These are phyloP conservation scores for Melieria crassipennis DNA, from an alignment of 2,888 invertebrate species.

Conservation along the genomic window DNA sequence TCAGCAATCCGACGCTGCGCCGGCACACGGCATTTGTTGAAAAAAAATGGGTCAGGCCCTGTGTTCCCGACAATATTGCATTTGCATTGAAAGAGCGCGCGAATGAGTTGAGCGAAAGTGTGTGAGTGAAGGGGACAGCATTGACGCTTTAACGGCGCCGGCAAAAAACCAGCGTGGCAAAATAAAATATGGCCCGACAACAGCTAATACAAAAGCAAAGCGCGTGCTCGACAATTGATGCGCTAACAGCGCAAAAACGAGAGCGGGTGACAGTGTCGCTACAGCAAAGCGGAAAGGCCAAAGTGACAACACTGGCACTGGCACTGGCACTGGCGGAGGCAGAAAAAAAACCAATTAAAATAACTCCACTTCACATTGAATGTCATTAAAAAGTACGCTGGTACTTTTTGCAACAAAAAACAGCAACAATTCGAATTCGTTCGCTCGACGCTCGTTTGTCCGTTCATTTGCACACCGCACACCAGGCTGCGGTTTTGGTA, in stretches of 20 bases:
- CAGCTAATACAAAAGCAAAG: too few species aligned
- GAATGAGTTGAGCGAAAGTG: too few species aligned
- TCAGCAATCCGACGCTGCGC: too few species aligned
- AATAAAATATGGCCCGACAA: too few species aligned
- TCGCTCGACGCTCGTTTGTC: not conserved
- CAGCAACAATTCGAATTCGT: not conserved
- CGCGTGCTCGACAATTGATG: too few species aligned
- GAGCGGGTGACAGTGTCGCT: too few species aligned
- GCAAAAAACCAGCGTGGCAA: too few species aligned
- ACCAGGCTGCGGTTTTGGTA: slow-evolving; percentile 24
- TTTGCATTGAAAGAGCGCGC: not conserved
- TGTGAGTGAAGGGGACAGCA: too few species aligned
- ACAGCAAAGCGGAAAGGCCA: too few species aligned
- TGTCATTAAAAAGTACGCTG: slow-evolving; percentile 14
- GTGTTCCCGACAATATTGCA: not conserved
- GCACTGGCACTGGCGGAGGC: slow-evolving; percentile 4
- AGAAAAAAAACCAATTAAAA: slow-evolving; percentile 31
- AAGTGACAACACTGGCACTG: not conserved
- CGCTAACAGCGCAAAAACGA: too few species aligned
- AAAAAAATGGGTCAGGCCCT: not conserved
- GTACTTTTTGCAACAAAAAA: not conserved
- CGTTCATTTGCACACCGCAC: not conserved
- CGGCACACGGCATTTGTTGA: not conserved
- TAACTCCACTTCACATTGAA: slow-evolving; percentile 28
- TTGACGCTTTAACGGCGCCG: too few species aligned